Percentiles rank a stretch among this genome's conserved stretches.
Conservation (phyloP, 92 coral and sea anemone genomes). For the Heliopora coerulea region DNA sequence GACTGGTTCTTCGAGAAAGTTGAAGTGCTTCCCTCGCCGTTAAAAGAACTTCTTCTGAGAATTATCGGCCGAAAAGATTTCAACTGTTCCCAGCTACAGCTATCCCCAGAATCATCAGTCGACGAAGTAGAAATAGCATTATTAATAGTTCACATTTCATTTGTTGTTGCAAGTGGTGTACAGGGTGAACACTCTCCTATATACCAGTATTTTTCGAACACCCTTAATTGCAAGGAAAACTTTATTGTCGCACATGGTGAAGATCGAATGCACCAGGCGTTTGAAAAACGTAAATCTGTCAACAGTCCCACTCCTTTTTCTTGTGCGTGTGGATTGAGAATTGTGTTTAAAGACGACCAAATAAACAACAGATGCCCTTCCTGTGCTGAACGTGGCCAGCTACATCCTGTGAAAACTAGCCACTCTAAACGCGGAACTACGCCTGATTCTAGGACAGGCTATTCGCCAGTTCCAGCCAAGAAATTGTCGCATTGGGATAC, state of each 20-base stretch:
- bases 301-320: conserved; percentile 10
- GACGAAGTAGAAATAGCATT: conserved; percentile 68
- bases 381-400: background rate
- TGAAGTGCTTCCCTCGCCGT: conserved; percentile 35
- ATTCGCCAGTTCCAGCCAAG: background rate
- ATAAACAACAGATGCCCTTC: conserved; percentile 4
- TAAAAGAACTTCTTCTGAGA: conserved; percentile 55
- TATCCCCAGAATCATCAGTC: conserved; percentile 61
- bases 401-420: background rate
- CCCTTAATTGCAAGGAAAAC: conserved; percentile 3
- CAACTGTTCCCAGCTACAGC: conserved; percentile 47
- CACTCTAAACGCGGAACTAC: no score
- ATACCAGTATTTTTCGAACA: conserved; percentile 16
- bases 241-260: conserved; percentile 6
- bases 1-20: conserved; percentile 44
- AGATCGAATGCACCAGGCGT: background rate
- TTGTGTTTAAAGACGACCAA: background rate
- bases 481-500: conserved; percentile 35
- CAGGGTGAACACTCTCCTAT: conserved; percentile 21
- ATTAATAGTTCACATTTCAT: conserved; percentile 65
- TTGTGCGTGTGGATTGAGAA: conserved; percentile 25
- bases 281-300: background rate
- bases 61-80: conserved; percentile 69
- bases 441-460: background rate
- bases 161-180: conserved; percentile 53